A percentile compares a stretch with the other conserved stretches of the same genome.
phyloP scores from a whole-genome alignment of 2,113 vertebrate species.

The Bambusicola thoracicus region DNA sequence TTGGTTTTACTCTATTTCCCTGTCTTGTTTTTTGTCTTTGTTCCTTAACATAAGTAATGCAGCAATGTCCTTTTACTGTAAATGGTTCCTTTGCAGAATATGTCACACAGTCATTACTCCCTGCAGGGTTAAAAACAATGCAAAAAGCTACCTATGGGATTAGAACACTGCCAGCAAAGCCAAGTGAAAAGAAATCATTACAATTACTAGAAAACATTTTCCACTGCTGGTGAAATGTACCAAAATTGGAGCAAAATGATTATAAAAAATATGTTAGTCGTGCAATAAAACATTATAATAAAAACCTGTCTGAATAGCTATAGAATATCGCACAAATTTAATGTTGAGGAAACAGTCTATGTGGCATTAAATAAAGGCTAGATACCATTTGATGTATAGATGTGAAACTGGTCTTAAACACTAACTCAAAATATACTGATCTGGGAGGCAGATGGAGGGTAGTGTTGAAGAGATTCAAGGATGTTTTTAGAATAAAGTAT shows the following conservation, averaged over 20 bases:
- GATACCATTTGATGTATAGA: neutral
- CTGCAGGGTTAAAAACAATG: constrained; percentile 43
- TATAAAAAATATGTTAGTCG: neutral
- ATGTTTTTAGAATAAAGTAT: constrained; percentile 9
- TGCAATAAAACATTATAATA: neutral
- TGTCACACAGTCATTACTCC: constrained; percentile 30
- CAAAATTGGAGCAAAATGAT: neutral
- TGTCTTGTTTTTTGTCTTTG: neutral
- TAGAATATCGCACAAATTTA: neutral
- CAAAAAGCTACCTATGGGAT: neutral
- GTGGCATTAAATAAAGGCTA: neutral
- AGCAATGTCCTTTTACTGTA: constrained; percentile 42
- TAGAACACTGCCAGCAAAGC: constrained; percentile 1
- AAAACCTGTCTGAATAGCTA: neutral
- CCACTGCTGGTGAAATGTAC: neutral
- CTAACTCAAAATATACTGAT: neutral
- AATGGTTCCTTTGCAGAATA: constrained; percentile 15
- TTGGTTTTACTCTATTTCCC: constrained; percentile 31
- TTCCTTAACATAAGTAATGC: constrained; percentile 42
- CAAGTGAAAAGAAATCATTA: constrained; percentile 1
- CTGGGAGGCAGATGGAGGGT: neutral
- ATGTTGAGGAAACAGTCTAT: neutral
- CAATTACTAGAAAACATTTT: constrained; percentile 1
- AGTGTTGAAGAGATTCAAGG: neutral
- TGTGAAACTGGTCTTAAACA: neutral